phyloP scores from a whole-genome alignment of 2,888 invertebrate genomes.

The Hipparchia sbordonii region DNA sequence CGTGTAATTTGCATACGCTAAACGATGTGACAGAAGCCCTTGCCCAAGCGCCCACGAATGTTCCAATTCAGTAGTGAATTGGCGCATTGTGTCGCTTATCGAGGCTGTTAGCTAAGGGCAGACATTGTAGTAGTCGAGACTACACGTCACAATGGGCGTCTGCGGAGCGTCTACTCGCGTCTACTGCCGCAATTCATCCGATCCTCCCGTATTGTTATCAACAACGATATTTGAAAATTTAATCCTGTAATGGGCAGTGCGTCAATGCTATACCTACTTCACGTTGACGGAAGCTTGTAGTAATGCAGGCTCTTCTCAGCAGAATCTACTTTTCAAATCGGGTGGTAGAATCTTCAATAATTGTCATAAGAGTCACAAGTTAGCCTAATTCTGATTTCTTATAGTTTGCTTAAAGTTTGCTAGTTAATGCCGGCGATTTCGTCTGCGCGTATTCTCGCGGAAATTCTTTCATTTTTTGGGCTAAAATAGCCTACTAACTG shows the following conservation, averaged over 20 bases:
- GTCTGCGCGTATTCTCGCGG: too few species aligned
- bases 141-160: constrained; percentile 75
- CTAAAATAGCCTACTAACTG: too few species aligned
- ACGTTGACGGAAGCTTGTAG: too few species aligned
- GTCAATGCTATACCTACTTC: background rate
- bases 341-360: too few species aligned
- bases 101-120: constrained; percentile 35
- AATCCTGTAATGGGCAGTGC: too few species aligned
- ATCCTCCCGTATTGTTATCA: constrained; percentile 28
- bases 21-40: constrained; percentile 20
- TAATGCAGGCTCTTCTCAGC: too few species aligned
- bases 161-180: constrained; percentile 67
- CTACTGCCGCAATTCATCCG: constrained; percentile 54
- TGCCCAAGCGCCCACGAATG: constrained; percentile 51
- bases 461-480: too few species aligned
- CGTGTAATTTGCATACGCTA: constrained; percentile 7
- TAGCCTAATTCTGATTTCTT: too few species aligned
- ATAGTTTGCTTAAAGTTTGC: too few species aligned
- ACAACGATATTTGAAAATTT: constrained; percentile 3
- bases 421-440: too few species aligned
- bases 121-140: constrained; percentile 50
- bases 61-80: constrained; percentile 73
- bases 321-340: too few species aligned
- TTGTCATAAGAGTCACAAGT: too few species aligned
- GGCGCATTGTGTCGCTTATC: constrained; percentile 66